Evolutionary conservation across 2,797 vertebrate genomes (phyloP), one percentile per base, ranked within the genome.

Genomic region (Xenops minutus): DNA sequence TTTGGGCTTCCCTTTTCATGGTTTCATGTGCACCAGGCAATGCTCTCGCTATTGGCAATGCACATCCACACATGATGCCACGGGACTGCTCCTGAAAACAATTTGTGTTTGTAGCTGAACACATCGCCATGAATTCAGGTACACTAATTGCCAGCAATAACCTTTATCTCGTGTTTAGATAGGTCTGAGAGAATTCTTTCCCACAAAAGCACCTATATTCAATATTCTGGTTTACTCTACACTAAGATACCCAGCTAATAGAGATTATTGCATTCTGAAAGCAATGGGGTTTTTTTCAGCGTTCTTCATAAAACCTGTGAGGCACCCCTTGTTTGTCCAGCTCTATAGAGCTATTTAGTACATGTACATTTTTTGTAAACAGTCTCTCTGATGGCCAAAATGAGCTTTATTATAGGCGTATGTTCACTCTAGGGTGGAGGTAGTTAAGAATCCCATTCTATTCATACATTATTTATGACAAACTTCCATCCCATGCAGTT

Each of bases 381-480:
- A 1, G 0, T 34, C 46, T 72, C 68, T 74, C 20, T 72, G 58
- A 68, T 4, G 2, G 55, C 69, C 89, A 91, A 85, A 96, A 41
- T 58, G 32, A 85, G 17, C 62, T 59, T 36, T 51, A 37, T 80
- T 69, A 6, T 14, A 66, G 13, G 29, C 61, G 26, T 64, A 14
- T 44, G 29, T 36, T 85, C 58, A 64, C 64, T 58, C 54, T n/a
- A 64, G 34, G 30, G 69, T 89, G 46, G 34, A 89, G 34, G 19
- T 62, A 59, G 62, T 58, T 88, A 92, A 67, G 62, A 85, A 78
- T 62, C 66, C 17, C 48, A 37, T 83, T 72, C 36, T 66, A 24
- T 46, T 78, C 23, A 69, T 85, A 26, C 9, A 51, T 88, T 89
- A 88, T 92, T 93, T 88, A 88, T 69, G 43, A 92, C 46, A 74